Conservation (phyloP, 1,140 invertebrate genomes). For the Anoplophora glabripennis region DNA sequence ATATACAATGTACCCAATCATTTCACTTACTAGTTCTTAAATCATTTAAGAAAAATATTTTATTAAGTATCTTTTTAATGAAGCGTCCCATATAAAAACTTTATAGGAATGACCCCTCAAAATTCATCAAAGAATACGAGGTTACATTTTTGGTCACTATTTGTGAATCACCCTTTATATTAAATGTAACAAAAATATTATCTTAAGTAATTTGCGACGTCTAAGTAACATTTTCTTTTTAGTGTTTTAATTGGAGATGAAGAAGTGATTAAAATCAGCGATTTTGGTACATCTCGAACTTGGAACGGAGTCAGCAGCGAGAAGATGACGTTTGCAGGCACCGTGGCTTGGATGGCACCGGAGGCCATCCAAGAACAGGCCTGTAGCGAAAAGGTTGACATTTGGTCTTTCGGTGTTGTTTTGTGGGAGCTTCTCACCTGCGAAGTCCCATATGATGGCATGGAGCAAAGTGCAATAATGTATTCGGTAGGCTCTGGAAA, state of each 20-base stretch:
- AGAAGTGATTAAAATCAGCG: constrained; percentile 93
- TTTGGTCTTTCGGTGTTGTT: constrained; percentile 97
- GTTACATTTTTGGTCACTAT: too few relatives aligned
- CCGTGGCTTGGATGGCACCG: constrained; percentile 98
- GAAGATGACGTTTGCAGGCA: constrained; percentile 96
- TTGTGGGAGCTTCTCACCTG: constrained; percentile 96
- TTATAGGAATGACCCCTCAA: too few relatives aligned
- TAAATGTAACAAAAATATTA: too few relatives aligned
- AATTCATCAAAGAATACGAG: too few relatives aligned
- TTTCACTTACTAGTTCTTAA: too few relatives aligned
- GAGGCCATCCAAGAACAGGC: constrained; percentile 96
- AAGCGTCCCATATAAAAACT: too few relatives aligned
- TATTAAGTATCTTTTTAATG: too few relatives aligned
- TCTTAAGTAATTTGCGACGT: too few relatives aligned
- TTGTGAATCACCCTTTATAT: too few relatives aligned
- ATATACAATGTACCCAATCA: too few relatives aligned
- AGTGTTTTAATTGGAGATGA: constrained; percentile 91
- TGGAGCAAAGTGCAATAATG: constrained; percentile 94
- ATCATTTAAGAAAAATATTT: too few relatives aligned
- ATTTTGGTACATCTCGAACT: constrained; percentile 94
- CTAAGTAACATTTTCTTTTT: too few relatives aligned
- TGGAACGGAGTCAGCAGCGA: constrained; percentile 91
- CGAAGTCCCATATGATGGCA: constrained; percentile 94
- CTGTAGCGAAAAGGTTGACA: constrained; percentile 95
- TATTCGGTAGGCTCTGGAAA: constrained; percentile 96